Evolutionary conservation across 2,113 vertebrate genomes (phyloP).

Genomic region (Nannospalax galili): DNA sequence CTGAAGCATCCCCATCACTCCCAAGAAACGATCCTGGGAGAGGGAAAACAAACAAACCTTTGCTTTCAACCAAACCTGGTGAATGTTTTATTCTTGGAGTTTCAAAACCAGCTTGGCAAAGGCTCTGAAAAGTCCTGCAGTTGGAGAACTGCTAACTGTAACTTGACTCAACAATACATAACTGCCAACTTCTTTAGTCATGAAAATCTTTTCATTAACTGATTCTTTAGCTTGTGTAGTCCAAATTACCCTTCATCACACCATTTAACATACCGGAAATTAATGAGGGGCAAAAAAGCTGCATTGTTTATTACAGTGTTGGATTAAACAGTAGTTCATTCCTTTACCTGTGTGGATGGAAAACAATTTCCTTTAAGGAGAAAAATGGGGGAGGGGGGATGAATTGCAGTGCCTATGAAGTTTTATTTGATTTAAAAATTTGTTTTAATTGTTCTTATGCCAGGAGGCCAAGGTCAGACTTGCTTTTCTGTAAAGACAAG

Average conservation of each 20-base stretch:
- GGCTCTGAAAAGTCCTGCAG: neutral
- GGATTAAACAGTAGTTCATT: slow-evolving; percentile 42
- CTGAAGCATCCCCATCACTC: neutral
- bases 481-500: slow-evolving; percentile 48
- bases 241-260: slow-evolving; percentile 1
- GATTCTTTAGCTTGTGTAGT: neutral
- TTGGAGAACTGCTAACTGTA: neutral
- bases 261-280: neutral
- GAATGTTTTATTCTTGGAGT: slow-evolving; percentile 31
- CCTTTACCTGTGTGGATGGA: slow-evolving; percentile 7
- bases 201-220: neutral
- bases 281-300: neutral
- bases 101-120: slow-evolving; percentile 7
- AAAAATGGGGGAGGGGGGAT: neutral
- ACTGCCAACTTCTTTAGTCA: neutral
- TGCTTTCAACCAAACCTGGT: neutral
- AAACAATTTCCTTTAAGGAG: slow-evolving; percentile 2
- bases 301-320: slow-evolving; percentile 32
- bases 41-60: neutral
- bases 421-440: slow-evolving; percentile 50
- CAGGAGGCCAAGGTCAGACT: slow-evolving; percentile 46
- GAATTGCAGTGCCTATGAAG: neutral
- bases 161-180: neutral
- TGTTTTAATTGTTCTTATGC: slow-evolving; percentile 29
- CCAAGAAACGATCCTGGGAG: neutral